These are phyloP conservation scores for Doryteuthis pealeii DNA, from an alignment of 1,140 invertebrate genomes.

Conservation along the genomic window DNA sequence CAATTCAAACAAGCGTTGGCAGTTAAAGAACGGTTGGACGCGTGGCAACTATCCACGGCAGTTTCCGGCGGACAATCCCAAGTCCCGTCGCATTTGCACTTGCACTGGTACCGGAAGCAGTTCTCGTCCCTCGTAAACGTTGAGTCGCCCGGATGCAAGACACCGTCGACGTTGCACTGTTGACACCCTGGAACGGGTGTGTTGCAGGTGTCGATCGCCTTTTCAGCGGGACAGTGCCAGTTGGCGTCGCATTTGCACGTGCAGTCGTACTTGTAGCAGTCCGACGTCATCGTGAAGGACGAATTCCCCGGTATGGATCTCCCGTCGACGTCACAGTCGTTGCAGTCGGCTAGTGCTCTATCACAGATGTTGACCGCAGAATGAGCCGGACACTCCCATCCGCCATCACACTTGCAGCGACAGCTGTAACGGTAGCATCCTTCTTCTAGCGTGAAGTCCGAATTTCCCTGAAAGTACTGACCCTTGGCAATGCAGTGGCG, in stretches of 20 bases:
- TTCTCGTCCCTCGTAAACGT: constrained; percentile 27
- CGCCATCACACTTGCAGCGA: constrained; percentile 33
- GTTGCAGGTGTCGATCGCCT: constrained; percentile 32
- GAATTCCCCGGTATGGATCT: constrained; percentile 21
- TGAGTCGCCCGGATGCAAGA: constrained; percentile 21
- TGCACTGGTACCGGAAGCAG: constrained; percentile 34
- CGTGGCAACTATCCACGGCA: constrained; percentile 1
- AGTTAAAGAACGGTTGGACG: too few species aligned
- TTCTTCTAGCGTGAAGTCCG: constrained; percentile 19
- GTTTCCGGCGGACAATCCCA: constrained; percentile 31
- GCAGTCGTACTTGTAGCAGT: constrained; percentile 36
- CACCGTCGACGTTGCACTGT: constrained; percentile 26
- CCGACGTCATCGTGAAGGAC: constrained; percentile 20
- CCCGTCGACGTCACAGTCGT: constrained; percentile 23
- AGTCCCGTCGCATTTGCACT: constrained; percentile 39
- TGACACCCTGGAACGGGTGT: constrained; percentile 13
- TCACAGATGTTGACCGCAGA: constrained; percentile 27
- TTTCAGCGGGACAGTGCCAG: constrained; percentile 32
- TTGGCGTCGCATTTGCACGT: constrained; percentile 33
- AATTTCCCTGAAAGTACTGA: constrained; percentile 16
- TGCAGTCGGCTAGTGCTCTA: constrained; percentile 17
- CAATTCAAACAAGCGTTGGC: constrained; percentile 23
- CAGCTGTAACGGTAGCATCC: constrained; percentile 33
- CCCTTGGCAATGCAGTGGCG: constrained; percentile 11
- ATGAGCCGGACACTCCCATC: constrained; percentile 28